phyloP scores from a whole-genome alignment of 2,797 vertebrate species.

The Chaetophractus vellerosus region DNA sequence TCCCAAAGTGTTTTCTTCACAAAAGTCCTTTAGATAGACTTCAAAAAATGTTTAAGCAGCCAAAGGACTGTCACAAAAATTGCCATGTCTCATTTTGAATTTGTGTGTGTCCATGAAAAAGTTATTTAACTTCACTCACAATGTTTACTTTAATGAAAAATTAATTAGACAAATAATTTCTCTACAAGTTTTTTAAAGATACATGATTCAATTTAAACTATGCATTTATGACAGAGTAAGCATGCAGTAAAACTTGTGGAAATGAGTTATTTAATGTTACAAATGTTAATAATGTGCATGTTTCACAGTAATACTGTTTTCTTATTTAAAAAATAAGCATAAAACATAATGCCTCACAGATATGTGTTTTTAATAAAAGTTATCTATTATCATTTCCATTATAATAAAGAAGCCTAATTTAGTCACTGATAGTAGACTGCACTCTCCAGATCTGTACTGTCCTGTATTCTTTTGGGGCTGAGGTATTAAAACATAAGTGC shows the following conservation, averaged over 20 bases:
- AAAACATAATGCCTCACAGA: neutral
- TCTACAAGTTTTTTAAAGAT: neutral
- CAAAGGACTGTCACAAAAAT: neutral
- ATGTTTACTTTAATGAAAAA: neutral
- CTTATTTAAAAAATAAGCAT: neutral
- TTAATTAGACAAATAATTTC: neutral
- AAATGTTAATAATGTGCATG: neutral
- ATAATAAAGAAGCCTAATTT: neutral
- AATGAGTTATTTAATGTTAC: neutral
- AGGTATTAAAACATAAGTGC: neutral
- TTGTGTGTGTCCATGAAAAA: neutral
- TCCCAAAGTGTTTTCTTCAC: neutral
- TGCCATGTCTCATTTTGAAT: neutral
- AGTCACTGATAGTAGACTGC: neutral
- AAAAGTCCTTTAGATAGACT: neutral
- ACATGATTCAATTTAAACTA: neutral
- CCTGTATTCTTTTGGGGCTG: neutral
- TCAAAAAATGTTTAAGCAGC: neutral
- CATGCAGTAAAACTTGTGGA: neutral
- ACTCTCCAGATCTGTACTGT: neutral
- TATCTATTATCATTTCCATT: neutral
- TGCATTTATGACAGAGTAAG: neutral
- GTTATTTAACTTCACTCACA: neutral
- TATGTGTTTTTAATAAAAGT: neutral
- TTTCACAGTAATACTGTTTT: neutral